Percentiles rank a stretch among this genome's conserved stretches.
Conservation (phyloP, 2,888 invertebrate species). For the Itoplectis maculator region DNA sequence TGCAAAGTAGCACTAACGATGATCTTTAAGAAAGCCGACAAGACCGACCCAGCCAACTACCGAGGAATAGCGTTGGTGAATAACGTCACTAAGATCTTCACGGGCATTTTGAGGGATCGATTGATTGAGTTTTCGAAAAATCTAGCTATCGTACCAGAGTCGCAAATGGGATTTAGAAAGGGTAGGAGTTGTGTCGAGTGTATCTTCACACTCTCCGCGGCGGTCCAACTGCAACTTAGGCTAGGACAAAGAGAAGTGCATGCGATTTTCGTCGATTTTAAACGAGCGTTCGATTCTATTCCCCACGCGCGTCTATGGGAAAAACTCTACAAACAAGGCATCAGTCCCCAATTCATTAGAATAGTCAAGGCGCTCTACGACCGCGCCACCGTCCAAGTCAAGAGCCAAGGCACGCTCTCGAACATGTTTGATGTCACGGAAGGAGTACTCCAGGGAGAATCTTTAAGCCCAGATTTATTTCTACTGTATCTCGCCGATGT, state of each 20-base stretch:
- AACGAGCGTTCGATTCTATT: too few relatives aligned
- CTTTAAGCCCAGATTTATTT: too few relatives aligned
- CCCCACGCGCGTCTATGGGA: too few relatives aligned
- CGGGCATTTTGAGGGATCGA: slow-evolving; percentile 46
- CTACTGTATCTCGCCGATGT: too few relatives aligned
- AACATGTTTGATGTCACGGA: too few relatives aligned
- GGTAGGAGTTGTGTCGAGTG: slow-evolving; percentile 54
- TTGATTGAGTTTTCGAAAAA: slow-evolving; percentile 15
- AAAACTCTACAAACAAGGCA: too few relatives aligned
- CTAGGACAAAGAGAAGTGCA: neutral
- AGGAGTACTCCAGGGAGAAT: too few relatives aligned
- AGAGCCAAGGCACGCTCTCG: too few relatives aligned
- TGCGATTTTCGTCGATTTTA: too few relatives aligned
- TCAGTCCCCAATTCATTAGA: too few relatives aligned
- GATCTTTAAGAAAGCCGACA: slow-evolving; percentile 56
- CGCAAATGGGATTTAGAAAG: slow-evolving; percentile 60
- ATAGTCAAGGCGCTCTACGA: too few relatives aligned
- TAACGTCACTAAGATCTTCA: slow-evolving; percentile 54
- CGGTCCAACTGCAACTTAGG: slow-evolving; percentile 48
- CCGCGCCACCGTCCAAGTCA: too few relatives aligned
- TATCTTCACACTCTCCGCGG: slow-evolving; percentile 49
- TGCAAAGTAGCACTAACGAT: slow-evolving; percentile 33
- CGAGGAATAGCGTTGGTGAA: slow-evolving; percentile 62
- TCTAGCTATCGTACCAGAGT: slow-evolving; percentile 53
- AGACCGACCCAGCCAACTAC: slow-evolving; percentile 54